Evolutionary conservation across 2,797 vertebrate species (phyloP).

Genomic region (Manis javanica): DNA sequence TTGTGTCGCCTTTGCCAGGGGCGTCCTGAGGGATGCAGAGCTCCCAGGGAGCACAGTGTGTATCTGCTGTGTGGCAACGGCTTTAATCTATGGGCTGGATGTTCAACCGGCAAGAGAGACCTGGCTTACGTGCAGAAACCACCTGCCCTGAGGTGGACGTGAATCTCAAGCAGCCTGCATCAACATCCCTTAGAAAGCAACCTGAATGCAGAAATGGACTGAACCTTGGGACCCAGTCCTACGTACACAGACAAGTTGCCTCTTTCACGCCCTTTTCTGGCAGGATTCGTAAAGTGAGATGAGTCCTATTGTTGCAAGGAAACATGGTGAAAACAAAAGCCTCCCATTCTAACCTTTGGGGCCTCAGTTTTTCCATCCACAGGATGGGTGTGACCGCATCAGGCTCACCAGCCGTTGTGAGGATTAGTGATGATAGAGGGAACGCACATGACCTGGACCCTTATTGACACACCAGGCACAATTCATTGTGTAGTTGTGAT

Average conservation of each 20-base stretch:
- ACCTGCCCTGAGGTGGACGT: neutral
- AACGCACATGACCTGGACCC: neutral
- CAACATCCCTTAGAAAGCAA: neutral
- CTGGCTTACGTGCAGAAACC: neutral
- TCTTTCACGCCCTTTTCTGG: neutral
- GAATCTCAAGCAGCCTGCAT: neutral
- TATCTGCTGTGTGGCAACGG: too few species aligned
- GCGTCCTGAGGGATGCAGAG: neutral
- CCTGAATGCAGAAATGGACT: neutral
- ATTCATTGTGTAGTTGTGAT: neutral
- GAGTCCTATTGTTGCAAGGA: neutral
- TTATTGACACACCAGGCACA: neutral
- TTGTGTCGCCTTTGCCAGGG: neutral
- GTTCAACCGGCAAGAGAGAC: neutral
- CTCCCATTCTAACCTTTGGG: neutral
- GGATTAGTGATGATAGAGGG: neutral
- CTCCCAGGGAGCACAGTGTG: neutral
- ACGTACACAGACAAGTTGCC: neutral
- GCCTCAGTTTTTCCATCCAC: neutral
- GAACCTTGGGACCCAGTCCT: neutral
- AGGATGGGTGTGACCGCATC: neutral
- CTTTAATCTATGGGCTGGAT: neutral
- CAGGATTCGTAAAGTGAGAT: neutral
- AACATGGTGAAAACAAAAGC: neutral
- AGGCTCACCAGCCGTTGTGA: neutral